Percentiles rank a stretch among this genome's conserved stretches.
These are phyloP conservation scores for Platycercus adscitus DNA, from an alignment of 2,113 vertebrate species.

Conservation along the genomic window DNA sequence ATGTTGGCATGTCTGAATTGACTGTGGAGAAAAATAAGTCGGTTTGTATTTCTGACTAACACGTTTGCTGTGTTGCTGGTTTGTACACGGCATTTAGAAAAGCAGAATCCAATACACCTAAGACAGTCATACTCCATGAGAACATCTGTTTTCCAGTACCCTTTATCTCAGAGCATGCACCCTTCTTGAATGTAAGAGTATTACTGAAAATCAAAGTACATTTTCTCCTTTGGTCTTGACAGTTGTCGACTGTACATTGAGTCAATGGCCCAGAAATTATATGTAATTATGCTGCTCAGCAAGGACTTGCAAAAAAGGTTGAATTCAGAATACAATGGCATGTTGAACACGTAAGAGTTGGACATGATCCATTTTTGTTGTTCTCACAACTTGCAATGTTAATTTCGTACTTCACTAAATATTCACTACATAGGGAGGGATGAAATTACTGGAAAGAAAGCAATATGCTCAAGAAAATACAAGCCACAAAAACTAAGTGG, in stretches of 20 bases:
- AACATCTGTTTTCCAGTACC: background rate
- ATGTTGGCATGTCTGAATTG: background rate
- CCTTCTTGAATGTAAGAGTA: background rate
- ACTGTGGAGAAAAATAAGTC: background rate
- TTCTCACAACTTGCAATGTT: constrained; percentile 30
- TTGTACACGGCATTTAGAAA: background rate
- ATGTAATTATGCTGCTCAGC: background rate
- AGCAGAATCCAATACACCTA: background rate
- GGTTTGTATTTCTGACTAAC: background rate
- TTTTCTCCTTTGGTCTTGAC: background rate
- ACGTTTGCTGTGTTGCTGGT: background rate
- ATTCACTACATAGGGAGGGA: constrained; percentile 35
- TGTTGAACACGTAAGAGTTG: background rate
- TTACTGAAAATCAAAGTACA: background rate
- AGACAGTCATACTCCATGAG: background rate
- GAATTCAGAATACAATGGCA: background rate
- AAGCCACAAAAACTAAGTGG: background rate
- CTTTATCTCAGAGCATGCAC: background rate
- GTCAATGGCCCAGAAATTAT: background rate
- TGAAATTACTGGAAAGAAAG: constrained; percentile 43
- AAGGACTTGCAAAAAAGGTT: background rate
- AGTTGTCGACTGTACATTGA: background rate
- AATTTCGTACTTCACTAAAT: constrained; percentile 51
- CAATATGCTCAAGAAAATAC: constrained; percentile 1
- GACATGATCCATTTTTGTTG: constrained; percentile 29